phyloP scores from a whole-genome alignment of 1,140 invertebrate genomes.

The Atta colombica region DNA sequence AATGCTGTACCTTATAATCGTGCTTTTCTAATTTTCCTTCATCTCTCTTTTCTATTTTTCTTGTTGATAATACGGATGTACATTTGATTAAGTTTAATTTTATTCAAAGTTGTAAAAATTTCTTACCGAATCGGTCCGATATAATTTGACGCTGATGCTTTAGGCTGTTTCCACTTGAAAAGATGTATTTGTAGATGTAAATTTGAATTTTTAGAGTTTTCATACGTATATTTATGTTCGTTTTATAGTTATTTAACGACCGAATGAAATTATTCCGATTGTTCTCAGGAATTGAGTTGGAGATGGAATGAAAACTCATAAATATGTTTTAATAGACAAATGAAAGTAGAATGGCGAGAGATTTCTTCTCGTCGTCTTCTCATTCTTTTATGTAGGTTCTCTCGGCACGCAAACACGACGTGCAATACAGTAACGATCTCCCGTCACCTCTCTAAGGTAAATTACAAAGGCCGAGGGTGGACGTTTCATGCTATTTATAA shows the following conservation, averaged over 20 bases:
- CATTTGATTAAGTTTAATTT: background rate
- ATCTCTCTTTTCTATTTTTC: background rate
- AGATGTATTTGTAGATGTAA: background rate
- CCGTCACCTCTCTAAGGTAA: conserved; percentile 61
- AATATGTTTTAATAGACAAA: background rate
- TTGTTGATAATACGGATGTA: too few species aligned
- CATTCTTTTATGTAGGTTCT: background rate
- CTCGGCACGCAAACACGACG: conserved; percentile 1
- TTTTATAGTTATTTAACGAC: background rate
- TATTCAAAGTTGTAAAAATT: background rate
- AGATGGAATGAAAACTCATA: background rate
- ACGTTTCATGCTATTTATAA: conserved; percentile 75
- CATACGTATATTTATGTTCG: background rate
- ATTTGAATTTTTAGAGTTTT: background rate
- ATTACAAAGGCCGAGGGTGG: conserved; percentile 74
- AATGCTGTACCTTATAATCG: too few species aligned
- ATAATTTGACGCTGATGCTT: conserved; percentile 1
- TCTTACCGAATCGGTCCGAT: background rate
- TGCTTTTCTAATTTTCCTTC: background rate
- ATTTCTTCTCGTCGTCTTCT: conserved; percentile 3
- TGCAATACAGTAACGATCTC: conserved; percentile 27
- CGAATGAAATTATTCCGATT: background rate
- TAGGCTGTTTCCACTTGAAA: background rate
- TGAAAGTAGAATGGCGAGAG: background rate
- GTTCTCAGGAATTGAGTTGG: background rate